A percentile compares a stretch with the other conserved stretches of the same genome.
These are phyloP conservation scores for Meloidogyne hapla DNA, from an alignment of 1,140 invertebrate genomes.

Conservation along the genomic window DNA sequence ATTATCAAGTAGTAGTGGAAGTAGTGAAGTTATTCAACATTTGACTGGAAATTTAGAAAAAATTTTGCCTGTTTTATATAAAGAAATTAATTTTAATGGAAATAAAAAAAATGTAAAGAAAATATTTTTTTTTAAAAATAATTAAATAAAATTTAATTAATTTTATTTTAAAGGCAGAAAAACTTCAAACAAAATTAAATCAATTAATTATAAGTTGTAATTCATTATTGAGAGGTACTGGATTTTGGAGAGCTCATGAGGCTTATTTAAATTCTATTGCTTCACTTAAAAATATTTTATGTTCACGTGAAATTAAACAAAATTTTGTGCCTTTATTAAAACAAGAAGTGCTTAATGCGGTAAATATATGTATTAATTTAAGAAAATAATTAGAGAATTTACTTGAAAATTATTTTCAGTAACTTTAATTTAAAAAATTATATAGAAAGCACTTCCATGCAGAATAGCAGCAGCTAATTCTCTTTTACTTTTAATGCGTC, in stretches of 20 bases:
- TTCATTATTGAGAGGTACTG: slow-evolving; percentile 53
- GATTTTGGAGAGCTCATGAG: slow-evolving; percentile 59
- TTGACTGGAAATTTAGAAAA: slow-evolving; percentile 50
- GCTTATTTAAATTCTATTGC: slow-evolving; percentile 54
- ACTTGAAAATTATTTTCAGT: no score
- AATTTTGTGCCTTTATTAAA: slow-evolving; percentile 59
- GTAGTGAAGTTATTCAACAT: slow-evolving; percentile 56
- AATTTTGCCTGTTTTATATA: slow-evolving; percentile 51
- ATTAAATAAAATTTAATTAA: slow-evolving; percentile 2
- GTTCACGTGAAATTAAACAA: slow-evolving; percentile 39
- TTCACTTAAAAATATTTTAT: slow-evolving; percentile 41
- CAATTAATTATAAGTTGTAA: slow-evolving; percentile 60
- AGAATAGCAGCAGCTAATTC: slow-evolving; percentile 64
- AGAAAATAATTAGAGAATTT: no score
- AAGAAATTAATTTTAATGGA: slow-evolving; percentile 17
- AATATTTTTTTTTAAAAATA: no score
- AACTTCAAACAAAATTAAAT: slow-evolving; percentile 45
- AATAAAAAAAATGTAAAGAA: slow-evolving; percentile 13
- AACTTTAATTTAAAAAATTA: slow-evolving; percentile 32
- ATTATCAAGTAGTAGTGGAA: slow-evolving; percentile 49
- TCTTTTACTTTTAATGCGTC: slow-evolving; percentile 64
- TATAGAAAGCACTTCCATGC: slow-evolving; percentile 67
- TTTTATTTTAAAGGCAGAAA: slow-evolving; percentile 1
- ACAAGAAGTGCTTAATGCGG: slow-evolving; percentile 60
- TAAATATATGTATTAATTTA: slow-evolving; percentile 43